Conservation (phyloP, 2,113 vertebrate genomes). For the Helogale parvula region DNA sequence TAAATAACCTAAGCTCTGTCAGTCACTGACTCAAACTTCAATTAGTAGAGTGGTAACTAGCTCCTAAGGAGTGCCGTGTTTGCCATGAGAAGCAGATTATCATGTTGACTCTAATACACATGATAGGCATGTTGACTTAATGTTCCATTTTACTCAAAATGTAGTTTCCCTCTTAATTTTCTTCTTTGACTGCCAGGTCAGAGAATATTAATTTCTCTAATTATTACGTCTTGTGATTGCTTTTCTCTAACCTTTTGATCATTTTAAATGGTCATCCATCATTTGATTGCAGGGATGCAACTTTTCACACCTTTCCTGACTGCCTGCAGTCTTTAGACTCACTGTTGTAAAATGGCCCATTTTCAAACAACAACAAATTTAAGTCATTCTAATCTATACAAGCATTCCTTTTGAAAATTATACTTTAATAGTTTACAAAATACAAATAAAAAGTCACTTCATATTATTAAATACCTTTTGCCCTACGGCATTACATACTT, state of each 20-base stretch:
- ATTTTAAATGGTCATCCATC: not conserved
- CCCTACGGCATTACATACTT: not conserved
- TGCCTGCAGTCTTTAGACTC: not conserved
- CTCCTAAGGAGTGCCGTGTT: not conserved
- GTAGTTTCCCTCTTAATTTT: not conserved
- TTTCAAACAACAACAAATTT: not conserved
- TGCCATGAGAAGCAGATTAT: not conserved
- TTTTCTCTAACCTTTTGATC: not conserved
- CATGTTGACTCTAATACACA: not conserved
- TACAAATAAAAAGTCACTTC: not conserved
- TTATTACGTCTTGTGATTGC: not conserved
- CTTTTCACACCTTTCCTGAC: not conserved
- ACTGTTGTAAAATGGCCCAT: not conserved
- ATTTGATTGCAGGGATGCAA: not conserved
- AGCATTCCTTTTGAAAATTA: not conserved
- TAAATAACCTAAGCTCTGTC: not conserved
- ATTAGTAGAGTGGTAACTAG: not conserved
- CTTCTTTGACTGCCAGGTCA: not conserved
- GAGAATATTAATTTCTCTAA: not conserved
- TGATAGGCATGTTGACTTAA: not conserved
- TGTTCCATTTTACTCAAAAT: not conserved
- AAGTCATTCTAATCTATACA: not conserved
- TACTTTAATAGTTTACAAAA: not conserved
- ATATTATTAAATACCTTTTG: not conserved
- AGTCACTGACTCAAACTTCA: not conserved